A percentile compares a stretch with the other conserved stretches of the same genome.
These are phyloP conservation scores for Xyliphius kryptos DNA, from an alignment of 2,113 vertebrate species.

Conservation along the genomic window DNA sequence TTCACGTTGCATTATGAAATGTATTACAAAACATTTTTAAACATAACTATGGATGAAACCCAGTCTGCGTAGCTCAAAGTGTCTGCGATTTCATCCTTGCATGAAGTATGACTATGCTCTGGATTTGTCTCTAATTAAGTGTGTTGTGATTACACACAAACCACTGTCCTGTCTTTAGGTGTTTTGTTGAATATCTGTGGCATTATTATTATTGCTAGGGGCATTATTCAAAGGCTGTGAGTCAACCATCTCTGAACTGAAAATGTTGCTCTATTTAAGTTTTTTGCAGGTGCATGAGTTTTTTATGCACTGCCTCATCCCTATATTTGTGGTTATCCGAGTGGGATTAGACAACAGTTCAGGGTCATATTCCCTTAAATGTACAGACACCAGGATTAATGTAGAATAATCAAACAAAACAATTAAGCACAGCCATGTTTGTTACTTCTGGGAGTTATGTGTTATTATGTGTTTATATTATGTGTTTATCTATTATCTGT, in stretches of 20 bases:
- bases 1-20: too few species aligned
- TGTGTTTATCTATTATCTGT: conserved; percentile 15
- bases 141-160: conserved; percentile 17
- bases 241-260: conserved; percentile 3
- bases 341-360: conserved; percentile 7
- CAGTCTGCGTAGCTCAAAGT: too few species aligned
- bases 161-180: conserved; percentile 2
- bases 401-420: not conserved
- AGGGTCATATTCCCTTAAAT: too few species aligned
- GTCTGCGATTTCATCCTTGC: too few species aligned
- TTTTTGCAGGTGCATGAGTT: not conserved
- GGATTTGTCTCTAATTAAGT: conserved; percentile 4
- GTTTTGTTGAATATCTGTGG: conserved; percentile 13
- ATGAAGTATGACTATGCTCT: too few species aligned
- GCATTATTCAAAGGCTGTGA: not conserved
- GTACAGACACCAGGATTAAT: not conserved
- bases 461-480: too few species aligned
- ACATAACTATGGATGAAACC: too few species aligned
- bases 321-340: not conserved
- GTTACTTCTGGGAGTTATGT: conserved; percentile 5
- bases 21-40: too few species aligned
- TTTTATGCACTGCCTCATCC: not conserved
- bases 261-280: too few species aligned
- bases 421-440: not conserved
- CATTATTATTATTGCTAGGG: conserved; percentile 24